phyloP scores from a whole-genome alignment of 2,888 invertebrate species.

The Apocheima hispidaria region DNA sequence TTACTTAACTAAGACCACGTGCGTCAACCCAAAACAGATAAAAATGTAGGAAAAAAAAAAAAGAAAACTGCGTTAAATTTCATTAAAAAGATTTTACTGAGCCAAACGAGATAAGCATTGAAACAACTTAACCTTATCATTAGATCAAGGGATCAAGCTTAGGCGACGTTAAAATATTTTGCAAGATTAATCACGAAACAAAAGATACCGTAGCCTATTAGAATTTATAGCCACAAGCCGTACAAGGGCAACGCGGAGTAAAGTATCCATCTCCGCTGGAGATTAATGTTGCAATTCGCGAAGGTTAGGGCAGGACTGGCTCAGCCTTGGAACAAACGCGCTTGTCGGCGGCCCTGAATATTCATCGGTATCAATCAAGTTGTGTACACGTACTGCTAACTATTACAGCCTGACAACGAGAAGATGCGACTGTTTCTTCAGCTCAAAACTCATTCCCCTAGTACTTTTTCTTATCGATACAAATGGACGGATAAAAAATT shows the following conservation, averaged over 20 bases:
- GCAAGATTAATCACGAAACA: conserved; percentile 14
- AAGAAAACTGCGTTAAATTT: not conserved
- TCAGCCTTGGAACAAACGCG: conserved; percentile 60
- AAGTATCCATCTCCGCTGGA: conserved; percentile 64
- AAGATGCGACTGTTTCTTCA: conserved; percentile 49
- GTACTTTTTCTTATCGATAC: too few species aligned
- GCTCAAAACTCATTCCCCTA: conserved; percentile 24
- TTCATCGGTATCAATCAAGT: conserved; percentile 77
- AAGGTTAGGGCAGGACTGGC: conserved; percentile 62
- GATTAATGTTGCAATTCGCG: conserved; percentile 72
- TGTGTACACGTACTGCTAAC: conserved; percentile 58
- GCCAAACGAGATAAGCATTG: conserved; percentile 5
- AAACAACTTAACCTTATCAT: conserved; percentile 11
- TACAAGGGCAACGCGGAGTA: conserved; percentile 54
- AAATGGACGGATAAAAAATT: not conserved
- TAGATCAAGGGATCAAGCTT: conserved; percentile 12
- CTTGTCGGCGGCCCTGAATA: conserved; percentile 68
- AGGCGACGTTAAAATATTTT: conserved; percentile 16
- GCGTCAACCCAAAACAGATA: too few species aligned
- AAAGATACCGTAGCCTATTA: conserved; percentile 36
- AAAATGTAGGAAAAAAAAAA: not conserved
- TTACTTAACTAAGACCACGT: too few species aligned
- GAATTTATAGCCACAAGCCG: conserved; percentile 55
- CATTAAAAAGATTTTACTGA: not conserved
- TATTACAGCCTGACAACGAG: conserved; percentile 56